phyloP scores from a whole-genome alignment of 2,797 vertebrate species.

The Pitangus sulphuratus region DNA sequence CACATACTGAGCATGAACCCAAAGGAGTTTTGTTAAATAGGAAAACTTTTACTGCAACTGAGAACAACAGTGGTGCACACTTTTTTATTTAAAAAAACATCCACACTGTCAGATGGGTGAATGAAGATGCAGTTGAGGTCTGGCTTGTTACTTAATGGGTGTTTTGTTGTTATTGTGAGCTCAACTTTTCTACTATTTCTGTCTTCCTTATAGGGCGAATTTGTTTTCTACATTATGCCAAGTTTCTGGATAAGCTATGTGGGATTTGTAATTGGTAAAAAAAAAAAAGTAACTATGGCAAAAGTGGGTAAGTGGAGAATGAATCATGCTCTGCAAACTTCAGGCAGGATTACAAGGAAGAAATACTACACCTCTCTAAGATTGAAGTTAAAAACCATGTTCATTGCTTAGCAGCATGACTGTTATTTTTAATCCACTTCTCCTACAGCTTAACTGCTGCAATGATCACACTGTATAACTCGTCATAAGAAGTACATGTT shows the following conservation, averaged over 20 bases:
- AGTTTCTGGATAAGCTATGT: not conserved
- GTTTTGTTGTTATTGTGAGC: not conserved
- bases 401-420: not conserved
- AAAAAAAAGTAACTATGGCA: not conserved
- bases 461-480: not conserved
- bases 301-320: not conserved
- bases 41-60: not conserved
- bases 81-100: not conserved
- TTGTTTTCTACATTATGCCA: not conserved
- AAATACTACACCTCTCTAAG: not conserved
- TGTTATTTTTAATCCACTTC: not conserved
- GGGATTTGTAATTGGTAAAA: not conserved
- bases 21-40: not conserved
- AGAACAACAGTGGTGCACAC: not conserved
- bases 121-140: not conserved
- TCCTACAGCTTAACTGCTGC: not conserved
- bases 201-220: not conserved
- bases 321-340: not conserved
- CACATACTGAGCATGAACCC: not conserved
- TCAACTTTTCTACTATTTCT: not conserved
- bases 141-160: not conserved
- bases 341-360: not conserved
- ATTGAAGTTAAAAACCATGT: not conserved
- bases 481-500: not conserved
- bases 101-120: not conserved